Evolutionary conservation across 37 sponge, comb jelly and placozoan genomes (phyloP).

Genomic region (Agelas oroides): DNA sequence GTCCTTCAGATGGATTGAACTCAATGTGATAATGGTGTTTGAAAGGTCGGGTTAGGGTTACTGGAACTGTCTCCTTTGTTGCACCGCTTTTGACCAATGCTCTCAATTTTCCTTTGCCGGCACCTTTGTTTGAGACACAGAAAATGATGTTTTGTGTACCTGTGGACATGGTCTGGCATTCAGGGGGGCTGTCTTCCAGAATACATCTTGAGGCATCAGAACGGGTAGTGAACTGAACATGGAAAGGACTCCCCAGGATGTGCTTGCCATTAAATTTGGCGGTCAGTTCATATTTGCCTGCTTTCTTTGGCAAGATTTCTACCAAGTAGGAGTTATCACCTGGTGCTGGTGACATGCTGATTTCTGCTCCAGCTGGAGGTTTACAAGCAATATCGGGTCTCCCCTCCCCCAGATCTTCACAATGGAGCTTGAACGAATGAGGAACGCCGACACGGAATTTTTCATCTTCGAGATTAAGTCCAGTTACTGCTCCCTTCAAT

Average conservation of each 20-base stretch:
- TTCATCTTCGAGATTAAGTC: constrained; percentile 31
- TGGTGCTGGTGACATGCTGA: background rate
- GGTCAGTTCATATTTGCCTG: constrained; percentile 24
- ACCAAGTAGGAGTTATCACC: constrained; percentile 38
- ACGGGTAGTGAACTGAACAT: constrained; percentile 35
- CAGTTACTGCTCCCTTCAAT: constrained; percentile 34
- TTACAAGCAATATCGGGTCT: constrained; percentile 25
- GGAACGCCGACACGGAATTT: constrained; percentile 22
- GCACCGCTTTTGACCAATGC: constrained; percentile 28
- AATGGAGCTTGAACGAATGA: constrained; percentile 43
- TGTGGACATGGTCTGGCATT: constrained; percentile 7
- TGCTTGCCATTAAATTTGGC: constrained; percentile 54
- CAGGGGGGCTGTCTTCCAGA: constrained; percentile 34
- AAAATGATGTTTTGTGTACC: constrained; percentile 14
- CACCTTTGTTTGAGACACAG: constrained; percentile 39
- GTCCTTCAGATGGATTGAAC: constrained; percentile 50
- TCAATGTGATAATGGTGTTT: constrained; percentile 39
- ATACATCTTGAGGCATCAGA: constrained; percentile 50
- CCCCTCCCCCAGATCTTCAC: constrained; percentile 37
- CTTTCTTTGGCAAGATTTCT: constrained; percentile 23
- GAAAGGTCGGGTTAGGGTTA: constrained; percentile 23
- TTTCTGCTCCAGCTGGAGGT: constrained; percentile 32
- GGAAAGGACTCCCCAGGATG: constrained; percentile 78
- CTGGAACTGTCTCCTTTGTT: constrained; percentile 23
- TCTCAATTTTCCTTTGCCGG: constrained; percentile 50